Conservation (phyloP, 1,140 invertebrate genomes). For the Frieseomelitta varia region DNA sequence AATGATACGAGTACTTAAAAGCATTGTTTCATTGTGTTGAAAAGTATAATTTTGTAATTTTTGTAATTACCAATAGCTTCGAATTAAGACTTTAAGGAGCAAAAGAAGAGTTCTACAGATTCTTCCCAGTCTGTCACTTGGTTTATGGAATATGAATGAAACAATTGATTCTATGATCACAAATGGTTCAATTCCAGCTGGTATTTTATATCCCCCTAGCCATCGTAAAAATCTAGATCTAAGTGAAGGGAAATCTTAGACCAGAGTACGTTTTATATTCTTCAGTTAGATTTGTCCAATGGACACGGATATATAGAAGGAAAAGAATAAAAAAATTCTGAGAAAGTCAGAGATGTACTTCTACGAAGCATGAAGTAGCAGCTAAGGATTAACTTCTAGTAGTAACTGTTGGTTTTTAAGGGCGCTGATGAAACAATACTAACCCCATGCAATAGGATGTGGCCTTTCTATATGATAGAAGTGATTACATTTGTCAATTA, state of each 20-base stretch:
- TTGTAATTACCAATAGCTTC: background rate
- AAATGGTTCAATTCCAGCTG: background rate
- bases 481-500: background rate
- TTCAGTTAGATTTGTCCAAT: slow-evolving; percentile 34
- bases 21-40: background rate
- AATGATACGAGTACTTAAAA: background rate
- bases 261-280: slow-evolving; percentile 27
- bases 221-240: slow-evolving; percentile 23
- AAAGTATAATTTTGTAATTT: background rate
- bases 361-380: slow-evolving; percentile 3
- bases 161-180: background rate
- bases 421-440: slow-evolving; percentile 13
- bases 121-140: background rate
- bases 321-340: slow-evolving; percentile 16
- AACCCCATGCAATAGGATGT: slow-evolving; percentile 9
- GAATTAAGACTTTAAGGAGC: too few species aligned
- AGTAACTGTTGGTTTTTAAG: slow-evolving; percentile 16
- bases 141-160: background rate
- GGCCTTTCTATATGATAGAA: background rate
- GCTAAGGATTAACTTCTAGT: slow-evolving; percentile 29
- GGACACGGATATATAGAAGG: slow-evolving; percentile 16
- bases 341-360: slow-evolving; percentile 30
- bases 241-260: slow-evolving; percentile 20
- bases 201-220: background rate
- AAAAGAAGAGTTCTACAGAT: background rate